Evolutionary conservation across 2,888 invertebrate species (phyloP).

Genomic region (Cremastobaeus sp.): DNA sequence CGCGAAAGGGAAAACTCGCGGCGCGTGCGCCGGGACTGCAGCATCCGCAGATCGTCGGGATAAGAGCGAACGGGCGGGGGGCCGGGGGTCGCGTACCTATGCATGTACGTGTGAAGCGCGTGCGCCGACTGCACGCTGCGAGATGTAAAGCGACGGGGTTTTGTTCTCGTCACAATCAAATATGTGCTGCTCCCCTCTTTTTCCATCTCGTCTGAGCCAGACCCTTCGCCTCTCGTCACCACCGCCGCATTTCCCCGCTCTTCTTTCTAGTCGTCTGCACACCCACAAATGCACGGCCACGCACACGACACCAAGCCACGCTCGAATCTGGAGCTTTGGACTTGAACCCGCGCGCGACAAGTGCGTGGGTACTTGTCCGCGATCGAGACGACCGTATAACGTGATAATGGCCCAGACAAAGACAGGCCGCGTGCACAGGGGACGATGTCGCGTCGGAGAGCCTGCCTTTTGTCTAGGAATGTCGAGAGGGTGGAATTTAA

Average conservation of each 20-base stretch:
- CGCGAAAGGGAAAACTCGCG: conserved; percentile 62
- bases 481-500: conserved; percentile 26
- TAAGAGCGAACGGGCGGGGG: conserved; percentile 12
- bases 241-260: conserved; percentile 28
- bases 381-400: conserved; percentile 26
- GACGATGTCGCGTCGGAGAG: conserved; percentile 11
- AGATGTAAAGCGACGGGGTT: conserved; percentile 52
- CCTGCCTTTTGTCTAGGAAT: conserved; percentile 41
- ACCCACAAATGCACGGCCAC: conserved; percentile 22
- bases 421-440: neutral
- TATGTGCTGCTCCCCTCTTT: conserved; percentile 53
- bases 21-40: conserved; percentile 62
- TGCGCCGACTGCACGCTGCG: conserved; percentile 49
- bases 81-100: conserved; percentile 33
- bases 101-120: conserved; percentile 55
- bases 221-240: neutral
- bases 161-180: conserved; percentile 59
- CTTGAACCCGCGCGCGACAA: conserved; percentile 60
- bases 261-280: conserved; percentile 47
- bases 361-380: conserved; percentile 58
- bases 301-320: conserved; percentile 22
- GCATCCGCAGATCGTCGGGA: conserved; percentile 35
- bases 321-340: conserved; percentile 53
- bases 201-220: conserved; percentile 40
- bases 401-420: conserved; percentile 30